phyloP scores from a whole-genome alignment of 2,888 invertebrate genomes.

The Drosophila nigritarsus region DNA sequence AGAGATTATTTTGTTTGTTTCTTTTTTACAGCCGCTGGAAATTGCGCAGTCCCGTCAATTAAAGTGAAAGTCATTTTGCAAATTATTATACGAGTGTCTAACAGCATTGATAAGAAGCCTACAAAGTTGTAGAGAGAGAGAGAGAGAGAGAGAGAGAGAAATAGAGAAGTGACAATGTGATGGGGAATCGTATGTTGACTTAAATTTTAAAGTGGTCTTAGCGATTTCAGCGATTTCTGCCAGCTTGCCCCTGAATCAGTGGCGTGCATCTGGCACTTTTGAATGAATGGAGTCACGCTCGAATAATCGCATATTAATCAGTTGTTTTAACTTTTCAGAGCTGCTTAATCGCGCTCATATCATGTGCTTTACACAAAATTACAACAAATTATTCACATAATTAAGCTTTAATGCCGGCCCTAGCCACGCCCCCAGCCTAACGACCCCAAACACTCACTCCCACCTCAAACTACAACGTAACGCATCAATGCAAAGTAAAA shows the following conservation, averaged over 20 bases:
- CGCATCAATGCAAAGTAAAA: constrained; percentile 78
- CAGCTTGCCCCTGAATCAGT: constrained; percentile 2
- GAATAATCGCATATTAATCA: constrained; percentile 68
- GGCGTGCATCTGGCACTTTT: constrained; percentile 5
- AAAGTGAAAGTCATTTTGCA: constrained; percentile 60
- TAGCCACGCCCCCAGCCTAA: constrained; percentile 40
- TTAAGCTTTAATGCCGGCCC: constrained; percentile 68
- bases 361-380: constrained; percentile 71
- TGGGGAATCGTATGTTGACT: too few relatives aligned
- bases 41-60: constrained; percentile 54
- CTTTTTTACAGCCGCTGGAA: constrained; percentile 10
- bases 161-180: background rate
- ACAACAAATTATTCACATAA: constrained; percentile 78
- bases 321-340: constrained; percentile 68
- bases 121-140: constrained; percentile 1
- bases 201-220: too few relatives aligned
- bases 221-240: background rate
- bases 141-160: too few relatives aligned
- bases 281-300: constrained; percentile 17
- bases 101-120: constrained; percentile 15
- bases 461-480: constrained; percentile 8
- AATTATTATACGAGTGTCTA: constrained; percentile 10
- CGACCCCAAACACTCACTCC: constrained; percentile 3
- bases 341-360: constrained; percentile 61
- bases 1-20: constrained; percentile 41